Evolutionary conservation across 2,797 vertebrate genomes (phyloP).

Genomic region (Acanthurus lineatus): DNA sequence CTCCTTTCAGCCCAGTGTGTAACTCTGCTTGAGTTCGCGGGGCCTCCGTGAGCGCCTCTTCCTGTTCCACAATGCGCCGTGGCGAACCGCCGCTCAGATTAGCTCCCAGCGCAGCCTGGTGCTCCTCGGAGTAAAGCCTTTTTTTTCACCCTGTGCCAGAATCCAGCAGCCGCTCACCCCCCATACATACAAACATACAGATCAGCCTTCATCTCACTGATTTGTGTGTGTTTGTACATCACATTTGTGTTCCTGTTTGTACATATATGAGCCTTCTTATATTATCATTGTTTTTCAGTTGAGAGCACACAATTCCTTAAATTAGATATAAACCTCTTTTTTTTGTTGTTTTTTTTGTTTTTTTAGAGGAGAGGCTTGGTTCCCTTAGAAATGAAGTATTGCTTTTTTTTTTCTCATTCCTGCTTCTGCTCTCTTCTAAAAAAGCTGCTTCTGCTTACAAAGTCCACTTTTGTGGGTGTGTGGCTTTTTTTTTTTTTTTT

Average conservation of each 20-base stretch:
- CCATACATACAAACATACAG: background rate
- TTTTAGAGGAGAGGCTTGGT: background rate
- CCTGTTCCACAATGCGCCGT: slow-evolving; percentile 81
- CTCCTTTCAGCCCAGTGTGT: slow-evolving; percentile 83
- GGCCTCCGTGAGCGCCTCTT: slow-evolving; percentile 79
- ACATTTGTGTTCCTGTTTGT: slow-evolving; percentile 10
- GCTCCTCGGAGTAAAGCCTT: slow-evolving; percentile 68
- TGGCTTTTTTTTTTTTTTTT: background rate
- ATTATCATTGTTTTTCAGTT: background rate
- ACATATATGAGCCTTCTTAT: background rate
- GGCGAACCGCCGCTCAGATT: slow-evolving; percentile 77
- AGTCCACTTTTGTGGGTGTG: slow-evolving; percentile 23
- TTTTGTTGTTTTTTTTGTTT: no score
- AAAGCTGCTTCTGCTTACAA: background rate
- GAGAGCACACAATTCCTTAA: background rate
- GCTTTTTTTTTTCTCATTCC: slow-evolving; percentile 6
- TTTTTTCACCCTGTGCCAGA: slow-evolving; percentile 56
- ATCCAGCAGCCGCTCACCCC: slow-evolving; percentile 55
- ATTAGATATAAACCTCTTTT: no score
- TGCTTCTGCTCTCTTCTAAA: slow-evolving; percentile 3
- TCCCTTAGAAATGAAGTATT: background rate
- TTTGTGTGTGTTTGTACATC: background rate
- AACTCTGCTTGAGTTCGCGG: slow-evolving; percentile 76
- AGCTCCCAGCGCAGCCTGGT: slow-evolving; percentile 78
- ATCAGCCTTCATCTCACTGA: slow-evolving; percentile 29